Evolutionary conservation across 2,113 vertebrate genomes (phyloP), one percentile per base, ranked within the genome.

Genomic region (Xyrauchen texanus): DNA sequence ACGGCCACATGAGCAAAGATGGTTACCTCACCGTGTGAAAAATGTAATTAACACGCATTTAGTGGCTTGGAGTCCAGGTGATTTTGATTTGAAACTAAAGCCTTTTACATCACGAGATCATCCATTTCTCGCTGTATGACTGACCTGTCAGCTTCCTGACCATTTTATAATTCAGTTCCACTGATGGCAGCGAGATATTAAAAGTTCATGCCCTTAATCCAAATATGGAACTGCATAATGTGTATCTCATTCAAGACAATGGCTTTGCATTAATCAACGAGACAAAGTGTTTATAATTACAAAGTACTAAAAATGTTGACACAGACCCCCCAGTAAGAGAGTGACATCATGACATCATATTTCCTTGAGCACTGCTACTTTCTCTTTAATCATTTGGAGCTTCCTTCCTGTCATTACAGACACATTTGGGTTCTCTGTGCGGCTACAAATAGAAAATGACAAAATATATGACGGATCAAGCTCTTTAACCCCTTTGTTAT

Each of bases 61-160:
- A 34, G 21, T 1, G 21, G 21, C 21, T 34, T 34, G 21, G 12
- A n/a, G 55, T 58, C 13, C 52, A 15, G 68, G 68, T 70, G 69
- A 51, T 44, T 49, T 68, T 34, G 21, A 34, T 34, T 34, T 34
- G 1, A 34, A 34, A 34, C 21, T 34, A 62, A 58, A 61, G 60
- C 76, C 66, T 12, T 49, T 70, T 78, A 70, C 58, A 63, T 78
- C 67, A 82, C 42, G 4, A 16, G 51, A 44, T 73, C 65, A 78
- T 78, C 60, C 34, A 7, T 62, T 46, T 21, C 21, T 34, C 21
- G 21, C 21, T 34, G 21, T 9, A 7, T 34, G 15, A 10, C 13
- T 6, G 46, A 77, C 15, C 60, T 0, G 7, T 47, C 42, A 57
- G 11, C 44, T 8, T 61, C 45, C n/a, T 47, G n/a, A 47, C 46